Percentiles rank a stretch among this genome's conserved stretches.
Conservation (phyloP, 64 coral and sea anemone genomes). For the Montipora foliosa region DNA sequence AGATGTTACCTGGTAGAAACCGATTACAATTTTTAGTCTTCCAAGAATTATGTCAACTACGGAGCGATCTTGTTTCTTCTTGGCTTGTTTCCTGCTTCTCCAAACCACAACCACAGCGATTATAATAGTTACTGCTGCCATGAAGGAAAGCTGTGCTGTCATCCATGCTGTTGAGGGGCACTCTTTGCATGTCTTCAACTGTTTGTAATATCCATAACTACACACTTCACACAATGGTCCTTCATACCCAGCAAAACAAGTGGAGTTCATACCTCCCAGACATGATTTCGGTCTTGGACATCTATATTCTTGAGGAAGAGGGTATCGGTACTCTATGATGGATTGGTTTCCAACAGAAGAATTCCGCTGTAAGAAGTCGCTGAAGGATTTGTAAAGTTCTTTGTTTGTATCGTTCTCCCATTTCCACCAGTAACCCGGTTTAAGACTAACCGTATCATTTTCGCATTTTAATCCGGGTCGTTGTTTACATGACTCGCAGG, state of each 20-base stretch:
- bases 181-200: constrained; percentile 20
- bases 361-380: neutral
- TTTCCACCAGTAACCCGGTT: constrained; percentile 12
- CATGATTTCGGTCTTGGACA: neutral
- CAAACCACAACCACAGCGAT: constrained; percentile 7
- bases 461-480: neutral
- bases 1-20: constrained; percentile 34
- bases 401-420: constrained; percentile 8
- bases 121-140: neutral
- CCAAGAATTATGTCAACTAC: constrained; percentile 17
- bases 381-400: constrained; percentile 2
- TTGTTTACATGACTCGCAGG: neutral
- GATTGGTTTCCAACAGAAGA: neutral
- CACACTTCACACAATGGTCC: constrained; percentile 37
- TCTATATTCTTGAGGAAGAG: neutral
- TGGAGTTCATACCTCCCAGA: neutral
- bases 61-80: neutral
- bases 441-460: neutral
- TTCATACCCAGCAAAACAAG: neutral
- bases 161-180: constrained; percentile 37
- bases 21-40: constrained; percentile 50
- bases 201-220: constrained; percentile 31
- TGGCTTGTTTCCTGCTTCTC: constrained; percentile 3
- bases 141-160: constrained; percentile 2
- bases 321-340: neutral